Evolutionary conservation across 2,113 vertebrate genomes (phyloP), one percentile per base, ranked within the genome.

Genomic region (Coptodon rendalli): DNA sequence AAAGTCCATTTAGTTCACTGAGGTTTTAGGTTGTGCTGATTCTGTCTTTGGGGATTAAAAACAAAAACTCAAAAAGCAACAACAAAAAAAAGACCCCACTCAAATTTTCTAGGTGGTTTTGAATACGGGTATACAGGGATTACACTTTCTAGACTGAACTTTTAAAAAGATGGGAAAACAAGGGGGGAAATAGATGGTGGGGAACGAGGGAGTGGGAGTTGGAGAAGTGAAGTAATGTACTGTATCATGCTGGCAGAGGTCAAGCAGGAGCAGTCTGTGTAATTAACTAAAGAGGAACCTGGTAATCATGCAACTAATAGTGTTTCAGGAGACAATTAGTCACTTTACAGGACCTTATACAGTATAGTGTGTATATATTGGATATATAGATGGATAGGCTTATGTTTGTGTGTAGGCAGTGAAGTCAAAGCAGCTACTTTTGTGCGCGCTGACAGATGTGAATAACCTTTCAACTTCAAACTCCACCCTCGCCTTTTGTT

Each of bases 291-390:
- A 95, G 92, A 95, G 88, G 93, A 95, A 94, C 91, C 90, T 90
- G 93, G 91, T 94, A 95, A 95, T 96, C 94, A 95, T 96, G 94
- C 92, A 95, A 91, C 94, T 96, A 95, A 96, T 96, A 94, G 90
- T 91, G 89, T 93, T 95, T 95, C 92, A 89, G 91, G 85, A 94
- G 93, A 95, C 94, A 96, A 95, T 95, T 95, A 96, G 95, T 95
- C 95, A 93, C 85, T 84, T 83, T 78, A 88, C 80, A 89, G 85
- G 82, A 86, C 84, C 82, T 78, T 78, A 31, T 78, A 52, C 16
- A 52, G 45, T 78, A 52, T n/a, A 78, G 9, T 31, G 71, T 78
- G 71, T 29, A 31, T 50, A 50, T 50, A 78, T 31, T 31, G 14
- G 16, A 50, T 31, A 19, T 48, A 66, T 36, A 53, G 17, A 36